Evolutionary conservation across 2,113 vertebrate genomes (phyloP).

Genomic region (Hippocampus mohnikei): DNA sequence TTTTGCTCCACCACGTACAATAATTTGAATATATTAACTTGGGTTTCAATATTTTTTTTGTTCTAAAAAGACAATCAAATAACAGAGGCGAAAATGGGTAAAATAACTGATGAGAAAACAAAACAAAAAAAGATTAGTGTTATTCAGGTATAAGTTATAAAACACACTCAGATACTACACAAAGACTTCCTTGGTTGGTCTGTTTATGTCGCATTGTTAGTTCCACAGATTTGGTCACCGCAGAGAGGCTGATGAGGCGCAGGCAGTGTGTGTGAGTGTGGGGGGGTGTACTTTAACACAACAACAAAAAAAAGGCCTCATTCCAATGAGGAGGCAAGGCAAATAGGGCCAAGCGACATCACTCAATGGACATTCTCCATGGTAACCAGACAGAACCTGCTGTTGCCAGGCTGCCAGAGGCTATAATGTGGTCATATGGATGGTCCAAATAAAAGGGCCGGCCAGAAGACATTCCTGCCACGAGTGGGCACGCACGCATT

Average conservation of each 20-base stretch:
- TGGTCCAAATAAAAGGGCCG: constrained; percentile 70
- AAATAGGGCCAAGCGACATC: constrained; percentile 65
- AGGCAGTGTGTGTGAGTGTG: constrained; percentile 29
- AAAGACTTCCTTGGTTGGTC: constrained; percentile 43
- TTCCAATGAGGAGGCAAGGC: constrained; percentile 64
- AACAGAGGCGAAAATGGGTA: too few relatives aligned
- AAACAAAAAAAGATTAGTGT: not conserved
- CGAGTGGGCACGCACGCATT: constrained; percentile 31
- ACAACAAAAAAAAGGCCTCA: constrained; percentile 50
- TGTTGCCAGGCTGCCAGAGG: constrained; percentile 75
- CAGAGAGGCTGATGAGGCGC: constrained; percentile 56
- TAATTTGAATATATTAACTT: not conserved
- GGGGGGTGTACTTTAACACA: constrained; percentile 21
- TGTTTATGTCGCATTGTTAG: constrained; percentile 67
- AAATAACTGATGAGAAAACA: not conserved
- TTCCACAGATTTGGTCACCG: constrained; percentile 60
- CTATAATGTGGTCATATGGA: constrained; percentile 77
- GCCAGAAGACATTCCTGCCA: constrained; percentile 64
- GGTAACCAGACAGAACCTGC: constrained; percentile 74
- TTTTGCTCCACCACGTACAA: not conserved
- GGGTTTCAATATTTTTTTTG: not conserved
- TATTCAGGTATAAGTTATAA: not conserved
- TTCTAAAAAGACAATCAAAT: not conserved
- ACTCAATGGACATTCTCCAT: constrained; percentile 72
- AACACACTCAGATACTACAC: constrained; percentile 29